These are phyloP conservation scores for Leptoteleia sp. DNA, from an alignment of 1,140 invertebrate species.

Conservation along the genomic window DNA sequence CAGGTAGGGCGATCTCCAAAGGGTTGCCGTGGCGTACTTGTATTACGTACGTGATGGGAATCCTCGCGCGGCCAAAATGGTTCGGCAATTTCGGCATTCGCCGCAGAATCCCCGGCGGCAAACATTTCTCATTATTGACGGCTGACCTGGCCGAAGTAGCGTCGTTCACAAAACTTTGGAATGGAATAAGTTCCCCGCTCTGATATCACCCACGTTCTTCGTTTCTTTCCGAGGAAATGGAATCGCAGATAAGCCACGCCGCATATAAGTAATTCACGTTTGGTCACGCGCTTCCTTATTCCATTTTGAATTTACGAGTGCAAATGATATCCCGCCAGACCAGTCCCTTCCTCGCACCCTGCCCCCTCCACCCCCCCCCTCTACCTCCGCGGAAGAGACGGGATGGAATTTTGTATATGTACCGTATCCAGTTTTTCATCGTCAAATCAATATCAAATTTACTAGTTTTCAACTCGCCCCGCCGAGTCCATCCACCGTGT, in stretches of 20 bases:
- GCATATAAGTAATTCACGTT: slow-evolving; percentile 63
- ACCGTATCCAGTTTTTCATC: too few relatives aligned
- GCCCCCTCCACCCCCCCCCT: too few relatives aligned
- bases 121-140: slow-evolving; percentile 76
- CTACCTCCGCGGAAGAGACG: too few relatives aligned
- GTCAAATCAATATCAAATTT: too few relatives aligned
- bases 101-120: slow-evolving; percentile 68
- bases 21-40: slow-evolving; percentile 63
- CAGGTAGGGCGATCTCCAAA: slow-evolving; percentile 49
- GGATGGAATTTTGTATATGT: too few relatives aligned
- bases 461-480: too few relatives aligned
- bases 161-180: slow-evolving; percentile 72
- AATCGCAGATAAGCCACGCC: slow-evolving; percentile 60
- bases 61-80: slow-evolving; percentile 62
- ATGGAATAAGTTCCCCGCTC: slow-evolving; percentile 73
- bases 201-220: slow-evolving; percentile 42
- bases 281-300: slow-evolving; percentile 62
- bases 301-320: slow-evolving; percentile 58
- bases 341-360: slow-evolving; percentile 4
- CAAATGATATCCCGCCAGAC: slow-evolving; percentile 21
- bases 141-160: slow-evolving; percentile 69
- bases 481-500: too few relatives aligned
- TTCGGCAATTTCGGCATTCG: slow-evolving; percentile 60
- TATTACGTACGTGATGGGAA: slow-evolving; percentile 76
- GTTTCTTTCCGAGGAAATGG: slow-evolving; percentile 54